Evolutionary conservation across 2,888 invertebrate species (phyloP).

Genomic region (Pyrgus malvae): DNA sequence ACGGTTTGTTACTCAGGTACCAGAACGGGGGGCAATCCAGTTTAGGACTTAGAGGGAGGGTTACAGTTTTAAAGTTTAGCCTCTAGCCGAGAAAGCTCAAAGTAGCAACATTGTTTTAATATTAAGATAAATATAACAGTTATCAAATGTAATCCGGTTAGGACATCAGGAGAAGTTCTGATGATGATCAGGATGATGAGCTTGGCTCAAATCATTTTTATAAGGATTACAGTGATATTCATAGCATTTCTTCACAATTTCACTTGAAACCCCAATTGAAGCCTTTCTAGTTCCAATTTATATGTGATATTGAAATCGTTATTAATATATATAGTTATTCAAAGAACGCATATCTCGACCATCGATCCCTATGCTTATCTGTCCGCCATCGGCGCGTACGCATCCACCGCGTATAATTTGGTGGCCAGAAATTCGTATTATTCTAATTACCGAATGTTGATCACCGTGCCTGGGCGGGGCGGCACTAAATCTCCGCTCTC

Average conservation of each 20-base stretch:
- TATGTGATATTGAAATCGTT: too few relatives aligned
- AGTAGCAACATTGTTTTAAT: too few relatives aligned
- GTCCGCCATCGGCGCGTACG: constrained; percentile 44
- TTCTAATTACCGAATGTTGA: constrained; percentile 74
- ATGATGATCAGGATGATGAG: too few relatives aligned
- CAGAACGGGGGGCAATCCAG: constrained; percentile 4
- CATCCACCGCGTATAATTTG: constrained; percentile 57
- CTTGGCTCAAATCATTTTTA: too few relatives aligned
- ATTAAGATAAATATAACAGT: too few relatives aligned
- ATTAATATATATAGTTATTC: background rate
- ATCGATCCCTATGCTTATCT: constrained; percentile 36
- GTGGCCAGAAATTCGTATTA: constrained; percentile 66
- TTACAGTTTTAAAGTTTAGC: background rate
- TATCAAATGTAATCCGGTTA: too few relatives aligned
- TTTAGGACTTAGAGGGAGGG: constrained; percentile 5
- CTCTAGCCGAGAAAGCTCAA: too few relatives aligned
- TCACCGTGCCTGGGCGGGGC: constrained; percentile 62
- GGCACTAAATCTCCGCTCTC: constrained; percentile 65
- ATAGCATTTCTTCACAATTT: too few relatives aligned
- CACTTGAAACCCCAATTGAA: too few relatives aligned
- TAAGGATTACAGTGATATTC: too few relatives aligned
- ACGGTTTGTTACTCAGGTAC: background rate
- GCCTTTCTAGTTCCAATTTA: too few relatives aligned
- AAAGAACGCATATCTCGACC: background rate
- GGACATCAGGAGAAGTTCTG: too few relatives aligned